Evolutionary conservation across 2,797 vertebrate genomes (phyloP).

Genomic region (Epinephelus malabaricus): DNA sequence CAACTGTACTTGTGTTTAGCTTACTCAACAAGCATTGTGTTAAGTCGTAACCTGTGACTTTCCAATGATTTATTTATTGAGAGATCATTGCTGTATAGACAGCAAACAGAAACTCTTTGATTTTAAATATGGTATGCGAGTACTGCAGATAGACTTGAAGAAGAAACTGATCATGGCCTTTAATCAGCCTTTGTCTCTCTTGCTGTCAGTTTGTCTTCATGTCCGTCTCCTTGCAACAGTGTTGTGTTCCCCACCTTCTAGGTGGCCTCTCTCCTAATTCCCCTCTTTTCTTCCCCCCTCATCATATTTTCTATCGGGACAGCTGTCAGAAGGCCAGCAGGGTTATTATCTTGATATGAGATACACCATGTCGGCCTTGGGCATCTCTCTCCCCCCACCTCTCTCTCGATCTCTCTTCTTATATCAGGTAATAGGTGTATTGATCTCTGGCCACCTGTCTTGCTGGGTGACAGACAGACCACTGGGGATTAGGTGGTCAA

Average conservation of each 20-base stretch:
- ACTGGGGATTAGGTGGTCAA: slow-evolving; percentile 77
- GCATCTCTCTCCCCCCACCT: slow-evolving; percentile 36
- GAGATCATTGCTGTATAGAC: background rate
- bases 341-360: slow-evolving; percentile 83
- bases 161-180: background rate
- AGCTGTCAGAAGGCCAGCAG: slow-evolving; percentile 65
- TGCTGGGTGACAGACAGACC: slow-evolving; percentile 60
- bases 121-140: background rate
- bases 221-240: slow-evolving; percentile 10
- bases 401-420: slow-evolving; percentile 28
- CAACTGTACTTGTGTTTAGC: no score
- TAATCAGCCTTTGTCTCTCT: background rate
- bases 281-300: slow-evolving; percentile 26
- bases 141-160: background rate
- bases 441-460: slow-evolving; percentile 73
- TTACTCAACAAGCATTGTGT: no score
- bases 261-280: background rate
- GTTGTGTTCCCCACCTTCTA: slow-evolving; percentile 23
- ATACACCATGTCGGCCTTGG: slow-evolving; percentile 68
- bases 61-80: no score
- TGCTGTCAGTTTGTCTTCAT: background rate
- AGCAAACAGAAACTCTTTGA: background rate
- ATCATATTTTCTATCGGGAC: slow-evolving; percentile 54
- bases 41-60: no score
- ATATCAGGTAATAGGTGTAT: slow-evolving; percentile 73